Base-by-base conservation (phyloP, 2,888 invertebrate species). In the Tubiluchus corallicola region DNA sequence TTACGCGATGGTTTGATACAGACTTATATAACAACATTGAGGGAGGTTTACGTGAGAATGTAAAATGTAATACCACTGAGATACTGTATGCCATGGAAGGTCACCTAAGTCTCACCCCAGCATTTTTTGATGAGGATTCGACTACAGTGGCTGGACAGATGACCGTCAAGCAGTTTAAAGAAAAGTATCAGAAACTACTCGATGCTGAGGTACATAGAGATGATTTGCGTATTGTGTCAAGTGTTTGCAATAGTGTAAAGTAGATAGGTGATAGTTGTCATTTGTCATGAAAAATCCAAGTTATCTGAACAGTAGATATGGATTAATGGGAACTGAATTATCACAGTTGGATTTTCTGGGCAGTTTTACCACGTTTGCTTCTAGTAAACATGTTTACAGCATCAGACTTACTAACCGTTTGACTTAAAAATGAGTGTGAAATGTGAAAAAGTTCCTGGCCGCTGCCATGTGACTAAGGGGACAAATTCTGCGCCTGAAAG, bases 81-180 rank as follows among this genome's bases (percentile, higher is more conserved):
- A 74, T 81, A 70, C 66, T 71, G 47, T 54, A 75, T 69, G 78
- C 78, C 0, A 72, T 77, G 29, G 74, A 77, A 52, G 81, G 81
- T 0, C 75, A 81, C 58, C 73, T 82, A 42, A 72, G 76, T 1
- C 63, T 82, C 48, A 71, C 74, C 5, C 76, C 79, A 55, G 71
- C 75, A 0, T 75, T 74, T 51, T 80, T 71, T 55, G 79, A 74
- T 0, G 63, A 70, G 0, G 71, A 76, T 44, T 63, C 73, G 38
- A 59, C 62, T 1, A 61, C 71, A 15, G 76, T 75, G 70, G 75
- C 75, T 54, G 75, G 77, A 52, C 60, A 62, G 17, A 58, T 55
- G 40, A 75, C 76, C 0, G 74, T 82, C 0, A 62, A 65, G 0
- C 58, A 74, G 47, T 82, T 80, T 78, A 65, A 68, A 49, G 46